A percentile compares a stretch with the other conserved stretches of the same genome.
These are phyloP conservation scores for Emydura subglobosa DNA, from an alignment of 2,113 vertebrate species.

Conservation along the genomic window DNA sequence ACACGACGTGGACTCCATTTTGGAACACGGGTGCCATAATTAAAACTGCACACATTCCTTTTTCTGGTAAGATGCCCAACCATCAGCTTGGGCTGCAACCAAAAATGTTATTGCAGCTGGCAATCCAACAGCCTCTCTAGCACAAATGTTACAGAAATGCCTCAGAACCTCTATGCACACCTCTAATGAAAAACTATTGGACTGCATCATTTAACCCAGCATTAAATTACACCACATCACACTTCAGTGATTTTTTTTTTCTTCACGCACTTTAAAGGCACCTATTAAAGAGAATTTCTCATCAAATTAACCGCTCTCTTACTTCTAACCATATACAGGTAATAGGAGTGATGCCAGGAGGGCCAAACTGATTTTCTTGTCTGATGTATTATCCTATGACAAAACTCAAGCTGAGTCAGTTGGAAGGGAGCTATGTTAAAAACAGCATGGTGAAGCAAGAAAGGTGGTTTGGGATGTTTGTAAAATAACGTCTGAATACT, in stretches of 20 bases:
- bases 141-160: constrained; percentile 44
- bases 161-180: constrained; percentile 37
- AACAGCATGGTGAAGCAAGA: background rate
- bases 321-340: background rate
- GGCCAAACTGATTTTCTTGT: background rate
- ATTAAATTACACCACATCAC: constrained; percentile 64
- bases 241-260: constrained; percentile 40
- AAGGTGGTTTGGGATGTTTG: background rate
- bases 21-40: constrained; percentile 66
- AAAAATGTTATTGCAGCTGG: constrained; percentile 71
- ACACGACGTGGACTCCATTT: background rate
- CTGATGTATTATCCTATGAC: background rate
- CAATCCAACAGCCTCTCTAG: constrained; percentile 64
- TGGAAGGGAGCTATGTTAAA: background rate
- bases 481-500: background rate
- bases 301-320: constrained; percentile 10
- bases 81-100: constrained; percentile 64
- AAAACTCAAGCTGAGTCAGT: background rate
- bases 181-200: constrained; percentile 68
- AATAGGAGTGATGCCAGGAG: background rate
- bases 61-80: constrained; percentile 67
- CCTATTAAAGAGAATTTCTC: constrained; percentile 55
- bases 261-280: constrained; percentile 54
- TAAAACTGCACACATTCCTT: constrained; percentile 65
- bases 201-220: constrained; percentile 70